Percentiles rank a stretch among this genome's conserved stretches.
Evolutionary conservation across 2,888 invertebrate genomes (phyloP).

Genomic region (Lacanobia oleracea): DNA sequence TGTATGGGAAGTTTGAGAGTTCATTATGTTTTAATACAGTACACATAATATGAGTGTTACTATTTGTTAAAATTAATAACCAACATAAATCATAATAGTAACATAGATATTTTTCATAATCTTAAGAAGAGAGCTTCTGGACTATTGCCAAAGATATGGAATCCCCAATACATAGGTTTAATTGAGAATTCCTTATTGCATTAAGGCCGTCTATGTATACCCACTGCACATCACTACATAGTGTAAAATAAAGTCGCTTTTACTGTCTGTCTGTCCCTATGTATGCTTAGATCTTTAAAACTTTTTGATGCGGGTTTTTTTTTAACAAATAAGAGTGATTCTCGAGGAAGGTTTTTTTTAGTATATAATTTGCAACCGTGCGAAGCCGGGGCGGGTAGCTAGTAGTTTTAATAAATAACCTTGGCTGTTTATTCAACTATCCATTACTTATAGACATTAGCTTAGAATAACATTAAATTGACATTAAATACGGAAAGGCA

Average conservation of each 20-base stretch:
- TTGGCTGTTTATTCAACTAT: background rate
- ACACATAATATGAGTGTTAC: background rate
- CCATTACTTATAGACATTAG: background rate
- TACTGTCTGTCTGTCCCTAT: too few relatives aligned
- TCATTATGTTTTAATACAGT: background rate
- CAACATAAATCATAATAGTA: background rate
- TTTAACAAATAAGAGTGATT: too few relatives aligned
- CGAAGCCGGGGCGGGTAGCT: too few relatives aligned
- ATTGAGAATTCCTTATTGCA: too few relatives aligned
- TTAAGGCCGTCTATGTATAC: too few relatives aligned
- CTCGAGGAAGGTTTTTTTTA: too few relatives aligned
- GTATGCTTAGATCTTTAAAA: too few relatives aligned
- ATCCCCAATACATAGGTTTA: background rate
- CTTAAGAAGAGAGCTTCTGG: background rate
- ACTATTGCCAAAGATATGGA: slow-evolving; percentile 9
- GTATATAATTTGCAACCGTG: too few relatives aligned
- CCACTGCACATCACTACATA: too few relatives aligned
- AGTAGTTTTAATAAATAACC: background rate
- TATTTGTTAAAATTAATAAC: background rate
- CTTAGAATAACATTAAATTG: background rate
- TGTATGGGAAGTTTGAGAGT: slow-evolving; percentile 10
- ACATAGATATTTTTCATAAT: slow-evolving; percentile 6
- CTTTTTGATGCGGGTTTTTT: too few relatives aligned
- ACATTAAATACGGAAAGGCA: background rate
- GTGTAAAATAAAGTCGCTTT: too few relatives aligned